These are phyloP conservation scores for Heptranchias perlo DNA, from an alignment of 2,113 vertebrate genomes.

Conservation along the genomic window DNA sequence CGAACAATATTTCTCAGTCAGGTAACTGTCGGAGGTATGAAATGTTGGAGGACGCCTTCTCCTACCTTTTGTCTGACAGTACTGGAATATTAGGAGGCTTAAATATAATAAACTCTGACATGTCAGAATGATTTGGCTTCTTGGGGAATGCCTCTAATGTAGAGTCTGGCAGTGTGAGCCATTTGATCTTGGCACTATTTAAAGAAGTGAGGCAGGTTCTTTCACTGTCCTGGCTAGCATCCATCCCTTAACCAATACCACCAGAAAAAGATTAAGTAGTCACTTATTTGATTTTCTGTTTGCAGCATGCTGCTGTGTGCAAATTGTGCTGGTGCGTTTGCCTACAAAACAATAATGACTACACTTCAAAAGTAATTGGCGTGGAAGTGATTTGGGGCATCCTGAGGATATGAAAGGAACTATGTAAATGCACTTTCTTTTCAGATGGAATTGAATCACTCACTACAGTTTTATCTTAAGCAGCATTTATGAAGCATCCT, in stretches of 20 bases:
- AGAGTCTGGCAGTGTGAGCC: background rate
- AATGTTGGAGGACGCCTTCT: background rate
- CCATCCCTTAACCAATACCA: background rate
- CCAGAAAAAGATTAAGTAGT: background rate
- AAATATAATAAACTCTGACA: background rate
- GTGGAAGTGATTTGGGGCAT: background rate
- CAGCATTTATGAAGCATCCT: background rate
- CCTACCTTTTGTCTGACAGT: background rate
- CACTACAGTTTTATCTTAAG: background rate
- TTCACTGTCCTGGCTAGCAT: background rate
- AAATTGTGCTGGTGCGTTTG: too few species aligned
- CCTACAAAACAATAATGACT: background rate
- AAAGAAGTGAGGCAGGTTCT: too few species aligned
- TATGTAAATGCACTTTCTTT: background rate
- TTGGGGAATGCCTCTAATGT: background rate
- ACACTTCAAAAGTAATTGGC: too few species aligned
- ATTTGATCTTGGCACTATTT: background rate
- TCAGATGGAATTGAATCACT: background rate
- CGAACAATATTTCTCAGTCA: too few species aligned
- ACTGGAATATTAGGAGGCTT: background rate
- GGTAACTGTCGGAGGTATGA: background rate
- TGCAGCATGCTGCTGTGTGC: background rate
- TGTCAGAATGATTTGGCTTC: background rate
- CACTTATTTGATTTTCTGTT: background rate
- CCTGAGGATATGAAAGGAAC: background rate